Base-by-base conservation (phyloP, 2,113 vertebrate genomes). In the Rhineura floridana region DNA sequence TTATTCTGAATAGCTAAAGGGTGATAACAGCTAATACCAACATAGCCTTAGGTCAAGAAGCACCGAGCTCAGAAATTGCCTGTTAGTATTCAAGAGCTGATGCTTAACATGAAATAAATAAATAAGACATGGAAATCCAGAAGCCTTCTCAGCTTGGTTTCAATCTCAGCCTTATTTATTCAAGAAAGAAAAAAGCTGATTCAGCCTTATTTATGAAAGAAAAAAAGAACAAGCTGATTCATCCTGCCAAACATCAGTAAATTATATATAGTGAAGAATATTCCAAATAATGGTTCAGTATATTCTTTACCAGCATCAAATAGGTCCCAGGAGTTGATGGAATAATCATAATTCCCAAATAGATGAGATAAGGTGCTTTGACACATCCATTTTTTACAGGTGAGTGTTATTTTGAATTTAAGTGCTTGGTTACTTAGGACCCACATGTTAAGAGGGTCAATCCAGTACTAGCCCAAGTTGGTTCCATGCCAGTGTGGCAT, bases 21-120 rank as follows among this genome's bases (percentile, higher is more conserved):
- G 95, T 92, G 93, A 92, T 89, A 95, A 94, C 93, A 94, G 91
- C 93, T 95, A 92, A 94, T 94, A 94, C 93, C 89, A 70, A 81
- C 92, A 91, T 81, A 79, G 93, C 93, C 94, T 91, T 83, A 92
- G 95, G 95, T 95, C 92, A 94, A 91, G 92, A 91, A 89, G 76
- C 11, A n/a, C 0, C 25, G 84, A 93, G 95, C 90, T 93, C 92
- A 88, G 87, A 85, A 75, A 73, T 88, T 87, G 90, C 88, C 87
- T 92, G 88, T 93, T 90, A 92, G 90, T 89, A 90, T 92, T 90
- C 93, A 92, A 93, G 46, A 90, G 83, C 88, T 79, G 78, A 89
- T 90, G 90, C 91, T 63, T 50, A 73, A 87, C 72, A 82, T 82
- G 33, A 55, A 62, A 46, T 42, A 33, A 33, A 19, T 28, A 90